These are phyloP conservation scores for Lacanobia wlatinum DNA, from an alignment of 2,888 invertebrate genomes.

Conservation along the genomic window DNA sequence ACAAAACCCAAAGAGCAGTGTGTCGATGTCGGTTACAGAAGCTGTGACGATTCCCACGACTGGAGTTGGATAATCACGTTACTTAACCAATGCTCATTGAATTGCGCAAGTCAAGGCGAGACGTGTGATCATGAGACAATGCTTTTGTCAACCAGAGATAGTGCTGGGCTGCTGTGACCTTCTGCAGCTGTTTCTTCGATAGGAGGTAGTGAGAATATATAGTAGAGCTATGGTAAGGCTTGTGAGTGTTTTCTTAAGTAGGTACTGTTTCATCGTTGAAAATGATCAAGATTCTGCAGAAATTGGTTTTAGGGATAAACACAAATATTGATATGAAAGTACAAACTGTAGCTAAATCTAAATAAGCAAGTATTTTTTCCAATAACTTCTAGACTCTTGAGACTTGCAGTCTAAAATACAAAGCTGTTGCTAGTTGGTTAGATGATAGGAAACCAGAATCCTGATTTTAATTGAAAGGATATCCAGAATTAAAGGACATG, in stretches of 20 bases:
- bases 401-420: no score
- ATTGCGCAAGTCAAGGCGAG: constrained; percentile 81
- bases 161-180: constrained; percentile 59
- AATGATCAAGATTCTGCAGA: no score
- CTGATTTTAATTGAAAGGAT: no score
- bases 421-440: no score
- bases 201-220: neutral
- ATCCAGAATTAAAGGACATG: no score
- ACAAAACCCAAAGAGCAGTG: constrained; percentile 52
- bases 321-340: no score
- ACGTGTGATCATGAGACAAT: constrained; percentile 78
- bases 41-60: constrained; percentile 83
- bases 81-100: constrained; percentile 83
- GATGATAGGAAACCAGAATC: no score
- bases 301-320: no score
- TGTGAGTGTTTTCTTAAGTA: neutral
- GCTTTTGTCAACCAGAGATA: constrained; percentile 67
- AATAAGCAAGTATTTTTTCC: no score
- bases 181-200: constrained; percentile 17
- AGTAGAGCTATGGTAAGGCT: neutral
- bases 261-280: neutral
- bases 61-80: constrained; percentile 85
- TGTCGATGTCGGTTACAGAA: constrained; percentile 64
- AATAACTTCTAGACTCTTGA: no score
- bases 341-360: no score